Evolutionary conservation across 2,113 vertebrate genomes (phyloP).

Genomic region (Columba livia): DNA sequence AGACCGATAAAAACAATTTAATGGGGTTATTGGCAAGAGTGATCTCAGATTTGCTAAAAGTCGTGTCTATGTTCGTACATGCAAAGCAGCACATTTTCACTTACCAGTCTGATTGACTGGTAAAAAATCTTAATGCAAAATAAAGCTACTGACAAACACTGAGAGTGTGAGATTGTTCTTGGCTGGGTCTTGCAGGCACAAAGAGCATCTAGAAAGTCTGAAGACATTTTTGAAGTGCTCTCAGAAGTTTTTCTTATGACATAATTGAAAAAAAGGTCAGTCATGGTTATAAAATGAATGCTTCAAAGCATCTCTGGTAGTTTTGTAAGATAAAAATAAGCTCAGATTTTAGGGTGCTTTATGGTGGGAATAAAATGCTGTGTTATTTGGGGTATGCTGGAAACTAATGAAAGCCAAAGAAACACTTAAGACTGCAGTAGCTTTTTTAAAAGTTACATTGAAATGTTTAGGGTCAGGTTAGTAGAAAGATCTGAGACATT

Average conservation of each 20-base stretch:
- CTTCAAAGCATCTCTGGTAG: neutral
- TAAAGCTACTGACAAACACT: neutral
- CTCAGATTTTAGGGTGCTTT: neutral
- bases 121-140: conserved; percentile 30
- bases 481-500: neutral
- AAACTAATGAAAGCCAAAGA: neutral
- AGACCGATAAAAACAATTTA: conserved; percentile 81
- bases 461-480: neutral
- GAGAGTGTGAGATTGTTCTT: neutral
- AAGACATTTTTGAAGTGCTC: neutral
- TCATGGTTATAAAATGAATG: neutral
- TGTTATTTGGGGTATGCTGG: neutral
- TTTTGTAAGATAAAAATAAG: neutral
- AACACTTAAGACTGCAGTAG: neutral
- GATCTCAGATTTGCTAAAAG: conserved; percentile 72
- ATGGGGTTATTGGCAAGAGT: conserved; percentile 66
- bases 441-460: neutral
- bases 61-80: conserved; percentile 56
- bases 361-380: neutral
- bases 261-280: neutral
- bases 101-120: conserved; percentile 31
- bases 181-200: neutral
- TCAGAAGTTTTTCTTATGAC: neutral
- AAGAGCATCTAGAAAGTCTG: neutral
- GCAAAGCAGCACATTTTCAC: conserved; percentile 59